These are phyloP conservation scores for Calliphora vicina DNA, from an alignment of 1,140 invertebrate genomes.

Conservation along the genomic window DNA sequence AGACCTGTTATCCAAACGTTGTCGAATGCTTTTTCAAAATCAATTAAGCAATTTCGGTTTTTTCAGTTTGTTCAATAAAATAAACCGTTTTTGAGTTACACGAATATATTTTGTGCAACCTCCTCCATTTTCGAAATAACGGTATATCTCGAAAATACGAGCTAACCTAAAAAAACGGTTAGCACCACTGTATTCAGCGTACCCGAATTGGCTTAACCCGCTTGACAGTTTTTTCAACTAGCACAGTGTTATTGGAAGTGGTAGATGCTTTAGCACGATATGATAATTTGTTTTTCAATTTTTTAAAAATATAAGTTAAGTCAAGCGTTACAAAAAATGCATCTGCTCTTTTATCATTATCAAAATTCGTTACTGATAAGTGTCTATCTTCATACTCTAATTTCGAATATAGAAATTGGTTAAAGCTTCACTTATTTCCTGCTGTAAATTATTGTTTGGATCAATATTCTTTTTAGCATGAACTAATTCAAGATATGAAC, in stretches of 20 bases:
- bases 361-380: not conserved
- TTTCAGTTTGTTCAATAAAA: too few species aligned
- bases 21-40: conserved; percentile 21
- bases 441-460: not conserved
- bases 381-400: not conserved
- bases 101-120: not conserved
- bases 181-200: too few species aligned
- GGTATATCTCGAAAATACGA: too few species aligned
- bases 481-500: not conserved
- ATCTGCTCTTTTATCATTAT: not conserved
- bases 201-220: too few species aligned
- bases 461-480: not conserved
- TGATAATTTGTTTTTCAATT: not conserved
- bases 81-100: too few species aligned
- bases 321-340: not conserved
- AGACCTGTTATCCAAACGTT: not conserved
- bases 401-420: not conserved
- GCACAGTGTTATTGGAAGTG: not conserved
- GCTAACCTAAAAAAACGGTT: too few species aligned
- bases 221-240: too few species aligned
- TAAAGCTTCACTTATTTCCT: not conserved
- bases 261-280: not conserved
- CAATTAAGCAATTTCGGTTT: not conserved
- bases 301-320: not conserved
- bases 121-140: not conserved